Evolutionary conservation across 1,140 invertebrate genomes (phyloP).

Genomic region (Copidosoma floridanum): DNA sequence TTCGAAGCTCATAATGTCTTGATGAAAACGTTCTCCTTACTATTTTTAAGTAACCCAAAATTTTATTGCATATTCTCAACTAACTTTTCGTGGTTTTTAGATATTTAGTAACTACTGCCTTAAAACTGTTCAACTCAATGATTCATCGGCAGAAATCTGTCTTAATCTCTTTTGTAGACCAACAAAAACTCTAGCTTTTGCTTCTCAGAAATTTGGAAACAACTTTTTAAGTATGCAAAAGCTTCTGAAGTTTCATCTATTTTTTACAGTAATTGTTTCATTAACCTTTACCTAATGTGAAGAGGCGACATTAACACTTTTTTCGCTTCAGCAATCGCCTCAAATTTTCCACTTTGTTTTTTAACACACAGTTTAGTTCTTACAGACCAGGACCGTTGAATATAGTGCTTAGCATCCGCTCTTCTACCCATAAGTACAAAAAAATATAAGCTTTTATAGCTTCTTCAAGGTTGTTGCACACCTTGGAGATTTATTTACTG

Average conservation of each 20-base stretch:
- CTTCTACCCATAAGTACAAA: constrained; percentile 55
- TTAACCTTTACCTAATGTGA: constrained; percentile 46
- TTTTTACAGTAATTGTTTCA: constrained; percentile 44
- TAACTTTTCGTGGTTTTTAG: constrained; percentile 5
- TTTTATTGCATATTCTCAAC: constrained; percentile 21
- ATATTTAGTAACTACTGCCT: neutral
- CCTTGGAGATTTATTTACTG: too few relatives aligned
- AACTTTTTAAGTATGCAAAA: constrained; percentile 40
- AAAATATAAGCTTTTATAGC: too few relatives aligned
- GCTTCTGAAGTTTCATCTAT: constrained; percentile 39
- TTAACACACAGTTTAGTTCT: constrained; percentile 35
- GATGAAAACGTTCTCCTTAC: constrained; percentile 44
- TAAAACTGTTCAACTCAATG: constrained; percentile 11
- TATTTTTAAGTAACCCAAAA: constrained; percentile 38
- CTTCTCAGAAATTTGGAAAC: constrained; percentile 40
- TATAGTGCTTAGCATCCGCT: constrained; percentile 39
- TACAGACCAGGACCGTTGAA: constrained; percentile 36
- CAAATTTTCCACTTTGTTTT: constrained; percentile 40
- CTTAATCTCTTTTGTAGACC: constrained; percentile 41
- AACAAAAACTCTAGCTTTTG: constrained; percentile 42
- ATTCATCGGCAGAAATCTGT: constrained; percentile 33
- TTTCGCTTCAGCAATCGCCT: constrained; percentile 36
- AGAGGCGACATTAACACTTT: constrained; percentile 44
- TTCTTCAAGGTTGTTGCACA: too few relatives aligned
- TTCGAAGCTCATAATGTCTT: constrained; percentile 44